phyloP scores from a whole-genome alignment of 2,888 invertebrate species.

The Clitarchus hookeri region DNA sequence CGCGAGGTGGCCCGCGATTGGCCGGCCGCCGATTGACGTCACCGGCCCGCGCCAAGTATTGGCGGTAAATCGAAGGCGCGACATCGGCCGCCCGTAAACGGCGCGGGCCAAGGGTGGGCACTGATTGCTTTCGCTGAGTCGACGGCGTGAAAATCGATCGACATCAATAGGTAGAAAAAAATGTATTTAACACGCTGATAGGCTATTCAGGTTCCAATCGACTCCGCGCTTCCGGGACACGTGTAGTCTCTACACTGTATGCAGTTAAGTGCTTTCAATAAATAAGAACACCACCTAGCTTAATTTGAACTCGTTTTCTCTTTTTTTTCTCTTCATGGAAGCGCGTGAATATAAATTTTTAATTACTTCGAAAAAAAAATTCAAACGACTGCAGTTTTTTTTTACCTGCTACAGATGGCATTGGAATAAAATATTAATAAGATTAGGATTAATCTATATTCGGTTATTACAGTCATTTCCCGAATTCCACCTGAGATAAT shows the following conservation, averaged over 20 bases:
- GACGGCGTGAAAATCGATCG: background rate
- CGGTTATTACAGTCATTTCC: background rate
- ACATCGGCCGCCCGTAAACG: background rate
- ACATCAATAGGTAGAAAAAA: background rate
- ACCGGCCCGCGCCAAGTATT: background rate
- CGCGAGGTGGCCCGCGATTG: background rate
- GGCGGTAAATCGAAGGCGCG: background rate
- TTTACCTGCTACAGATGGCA: no score
- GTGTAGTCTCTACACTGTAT: no score
- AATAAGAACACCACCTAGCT: no score
- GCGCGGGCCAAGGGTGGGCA: background rate
- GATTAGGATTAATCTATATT: background rate
- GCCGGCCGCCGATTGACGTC: background rate
- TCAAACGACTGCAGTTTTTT: no score
- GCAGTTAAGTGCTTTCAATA: no score
- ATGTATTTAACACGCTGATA: conserved; percentile 3
- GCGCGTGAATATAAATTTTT: no score
- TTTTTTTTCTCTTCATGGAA: no score
- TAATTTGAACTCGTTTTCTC: no score
- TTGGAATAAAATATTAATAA: no score
- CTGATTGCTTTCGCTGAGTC: conserved; percentile 7
- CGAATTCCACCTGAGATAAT: background rate
- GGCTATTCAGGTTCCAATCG: background rate
- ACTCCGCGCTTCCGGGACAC: no score
- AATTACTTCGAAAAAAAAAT: no score